Base-by-base conservation (phyloP, 2,888 invertebrate genomes). In the Apantesis nais region DNA sequence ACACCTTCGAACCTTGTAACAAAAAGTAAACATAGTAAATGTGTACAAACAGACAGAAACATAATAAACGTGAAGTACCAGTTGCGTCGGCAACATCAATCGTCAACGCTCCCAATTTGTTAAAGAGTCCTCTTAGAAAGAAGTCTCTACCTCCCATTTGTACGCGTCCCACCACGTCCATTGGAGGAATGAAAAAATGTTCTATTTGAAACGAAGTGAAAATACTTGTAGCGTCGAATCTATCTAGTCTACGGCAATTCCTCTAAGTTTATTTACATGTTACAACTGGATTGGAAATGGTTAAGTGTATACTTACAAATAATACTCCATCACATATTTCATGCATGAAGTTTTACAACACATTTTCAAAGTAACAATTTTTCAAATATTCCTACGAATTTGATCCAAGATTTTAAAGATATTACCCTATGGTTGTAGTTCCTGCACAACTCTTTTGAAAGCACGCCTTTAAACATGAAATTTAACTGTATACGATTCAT, bases 41-140 rank as follows among this genome's bases (percentile, higher is more conserved):
- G 64, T 58, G 12, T 31, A 39, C 34, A 60, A 64, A 39, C 61
- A 62, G 48, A 64, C 8, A 37, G 44, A 60, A 66, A 55, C 44
- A 70, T 66, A 52, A 61, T 64, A 37, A 52, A 62, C 44, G 52
- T 52, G 44, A 44, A 67, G 58, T 58, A 69, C 72, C 68, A 72
- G 72, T 72, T 69, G 69, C 68, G 63, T 44, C 64, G 39, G 55
- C 48, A 62, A 69, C 72, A 80, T 80, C 82, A 74, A 80, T 80
- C 80, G 76, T 68, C 64, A 71, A 72, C 66, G 71, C 62, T 71
- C 66, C 76, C 82, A 80, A 82, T 80, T 82, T 82, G 78, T 82
- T 82, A 78, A 73, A 70, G 70, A 79, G 78, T 76, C 74, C 72
- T 68, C 72, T 78, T 73, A 63, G 67, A 74, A 71, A 61, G 77